Percentiles rank a stretch among this genome's conserved stretches.
phyloP scores from a whole-genome alignment of 2,797 vertebrate genomes.

The Erethizon dorsatum region DNA sequence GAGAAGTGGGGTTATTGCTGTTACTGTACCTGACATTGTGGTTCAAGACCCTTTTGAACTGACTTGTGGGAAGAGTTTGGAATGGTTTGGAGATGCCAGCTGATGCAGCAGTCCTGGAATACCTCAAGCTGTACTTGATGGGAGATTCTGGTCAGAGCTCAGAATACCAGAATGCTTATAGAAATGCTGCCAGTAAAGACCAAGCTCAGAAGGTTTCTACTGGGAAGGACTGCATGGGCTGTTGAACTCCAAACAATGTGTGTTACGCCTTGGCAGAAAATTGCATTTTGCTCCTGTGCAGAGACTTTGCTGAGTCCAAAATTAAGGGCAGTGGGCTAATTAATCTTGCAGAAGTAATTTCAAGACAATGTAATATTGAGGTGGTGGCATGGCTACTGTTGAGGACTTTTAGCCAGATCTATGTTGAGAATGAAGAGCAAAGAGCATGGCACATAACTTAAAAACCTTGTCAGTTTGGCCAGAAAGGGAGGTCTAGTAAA shows the following conservation, averaged over 20 bases:
- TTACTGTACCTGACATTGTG: not conserved
- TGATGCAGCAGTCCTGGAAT: not conserved
- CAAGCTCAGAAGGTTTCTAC: not conserved
- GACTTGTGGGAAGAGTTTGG: not conserved
- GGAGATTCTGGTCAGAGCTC: not conserved
- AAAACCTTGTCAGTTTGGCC: not conserved
- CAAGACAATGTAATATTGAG: not conserved
- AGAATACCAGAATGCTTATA: not conserved
- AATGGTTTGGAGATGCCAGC: not conserved
- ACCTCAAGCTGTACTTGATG: not conserved
- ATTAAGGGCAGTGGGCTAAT: not conserved
- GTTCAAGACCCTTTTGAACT: not conserved
- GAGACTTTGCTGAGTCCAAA: not conserved
- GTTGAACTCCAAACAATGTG: not conserved
- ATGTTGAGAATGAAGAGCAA: not conserved
- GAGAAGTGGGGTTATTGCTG: not conserved
- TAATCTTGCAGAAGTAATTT: not conserved
- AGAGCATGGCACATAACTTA: too few species aligned
- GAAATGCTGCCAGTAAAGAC: not conserved
- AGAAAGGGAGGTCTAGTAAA: not conserved
- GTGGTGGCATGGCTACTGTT: not conserved
- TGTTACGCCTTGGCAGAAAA: not conserved
- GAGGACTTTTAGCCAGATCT: not conserved
- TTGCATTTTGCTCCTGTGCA: not conserved
- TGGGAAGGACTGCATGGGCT: not conserved